Base-by-base conservation (phyloP, 2,888 invertebrate genomes). In the Tachina grossa region DNA sequence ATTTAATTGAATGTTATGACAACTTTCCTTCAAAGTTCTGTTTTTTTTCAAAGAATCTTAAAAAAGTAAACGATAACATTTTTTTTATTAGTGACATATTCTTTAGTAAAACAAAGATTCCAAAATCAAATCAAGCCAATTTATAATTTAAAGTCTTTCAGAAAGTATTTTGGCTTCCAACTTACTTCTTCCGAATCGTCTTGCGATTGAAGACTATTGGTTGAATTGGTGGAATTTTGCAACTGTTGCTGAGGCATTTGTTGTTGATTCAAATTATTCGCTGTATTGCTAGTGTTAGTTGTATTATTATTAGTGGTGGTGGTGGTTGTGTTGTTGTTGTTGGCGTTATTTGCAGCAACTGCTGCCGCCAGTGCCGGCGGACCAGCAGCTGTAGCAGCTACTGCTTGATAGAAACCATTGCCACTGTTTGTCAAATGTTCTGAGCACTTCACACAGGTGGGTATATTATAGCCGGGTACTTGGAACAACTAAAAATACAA, bases 391-490 rank as follows among this genome's bases (percentile, higher is more conserved):
- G 88, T 87, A 22, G 88, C 89, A 75, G 92, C 88, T 45, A 90
- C 90, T 66, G 91, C 89, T 86, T 92, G 92, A 90, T 93, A 92
- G 79, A 93, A 92, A 83, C 91, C 90, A 88, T 92, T 92, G 59
- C 90, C 91, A 63, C 85, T 85, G 51, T 83, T 85, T 61, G 93
- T 92, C 88, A 93, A 90, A 90, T 92, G 92, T 87, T 93, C 93
- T 53, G 93, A 93, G 89, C 93, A 93, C 90, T 93, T 93, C 63
- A 92, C 92, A 90, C 93, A 93, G 83, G 93, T 93, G 87, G 92
- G 93, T 88, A 92, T 90, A 89, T 91, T 92, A 89, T 93, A 93
- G 83, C 93, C 93, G 88, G 93, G 92, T 80, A 93, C 93, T 91
- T 93, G 93, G 87, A 92, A 93, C 88, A 93, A 89, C 92, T 92